Evolutionary conservation across 2,797 vertebrate species (phyloP), one percentile per base, ranked within the genome.

Genomic region (Eulemur mongoz): DNA sequence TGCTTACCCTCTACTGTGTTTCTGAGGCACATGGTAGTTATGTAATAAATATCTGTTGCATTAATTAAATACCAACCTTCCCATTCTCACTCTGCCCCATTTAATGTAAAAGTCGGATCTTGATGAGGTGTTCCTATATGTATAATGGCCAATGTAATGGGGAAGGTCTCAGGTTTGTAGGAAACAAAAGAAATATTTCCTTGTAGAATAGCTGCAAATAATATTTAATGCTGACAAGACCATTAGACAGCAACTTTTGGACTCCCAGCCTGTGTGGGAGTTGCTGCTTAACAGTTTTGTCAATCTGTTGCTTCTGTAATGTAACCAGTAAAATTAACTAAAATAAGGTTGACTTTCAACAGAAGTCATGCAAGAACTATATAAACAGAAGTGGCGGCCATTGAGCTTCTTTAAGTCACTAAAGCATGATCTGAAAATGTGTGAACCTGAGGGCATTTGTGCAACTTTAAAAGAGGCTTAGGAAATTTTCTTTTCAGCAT

Each of bases 391-490:
- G 38, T 14, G 13, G 13, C 8, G 30, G 9, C 48, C 20, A 59
- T 2, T 73, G 75, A 76, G 15, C 25, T 90, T 91, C 35, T 38
- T 75, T 30, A 88, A 80, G 48, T 52, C 8, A 3, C 43, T 72
- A 59, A 94, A 57, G 57, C 10, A 40, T 63, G 18, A 63, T 30
- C n/a, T 65, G 48, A 54, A 93, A 93, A 80, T n/a, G 2, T 52
- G 50, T 25, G 30, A 84, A 35, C 25, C 12, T 18, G 15, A 82
- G 43, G 48, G 57, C 91, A 76, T 0, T 54, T 54, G 48, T 43
- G n/a, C 30, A 76, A 45, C 43, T 88, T 93, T 32, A 50, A 81
- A 94, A 94, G 93, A 94, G 45, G 23, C 45, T 78, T 88, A 43
- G 32, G 57, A 18, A 67, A 54, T 18, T 57, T n/a, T n/a, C 25